These are phyloP conservation scores for Chroicocephalus ridibundus DNA, from an alignment of 2,113 vertebrate genomes.

Conservation along the genomic window DNA sequence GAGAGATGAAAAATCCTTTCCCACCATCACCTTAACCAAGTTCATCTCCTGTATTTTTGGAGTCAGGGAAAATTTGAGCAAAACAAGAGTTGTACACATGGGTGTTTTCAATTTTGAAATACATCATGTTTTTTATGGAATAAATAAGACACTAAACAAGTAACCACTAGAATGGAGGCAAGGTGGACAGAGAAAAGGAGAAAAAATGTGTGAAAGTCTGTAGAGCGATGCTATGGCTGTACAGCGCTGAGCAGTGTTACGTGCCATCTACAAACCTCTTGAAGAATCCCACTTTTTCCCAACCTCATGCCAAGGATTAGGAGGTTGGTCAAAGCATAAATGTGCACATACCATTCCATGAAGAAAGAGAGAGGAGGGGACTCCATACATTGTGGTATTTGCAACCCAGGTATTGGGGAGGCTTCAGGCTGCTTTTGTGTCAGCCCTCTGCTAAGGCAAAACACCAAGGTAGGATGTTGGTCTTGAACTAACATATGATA, in stretches of 20 bases:
- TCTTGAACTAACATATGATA: not conserved
- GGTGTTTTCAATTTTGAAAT: not conserved
- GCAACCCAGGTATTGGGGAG: not conserved
- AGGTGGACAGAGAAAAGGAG: not conserved
- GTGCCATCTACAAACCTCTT: not conserved
- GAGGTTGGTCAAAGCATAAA: not conserved
- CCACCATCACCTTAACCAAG: not conserved
- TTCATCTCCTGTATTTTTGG: not conserved
- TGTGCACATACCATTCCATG: too few species aligned
- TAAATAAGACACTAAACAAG: not conserved
- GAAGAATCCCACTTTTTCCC: not conserved
- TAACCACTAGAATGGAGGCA: not conserved
- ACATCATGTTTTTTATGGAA: accelerated
- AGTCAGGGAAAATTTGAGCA: not conserved
- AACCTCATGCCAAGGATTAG: not conserved
- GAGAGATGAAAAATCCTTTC: not conserved
- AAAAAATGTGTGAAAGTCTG: not conserved
- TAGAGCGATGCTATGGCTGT: not conserved
- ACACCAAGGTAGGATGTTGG: not conserved
- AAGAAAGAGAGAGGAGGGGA: not conserved
- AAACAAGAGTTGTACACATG: not conserved
- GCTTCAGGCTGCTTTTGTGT: not conserved
- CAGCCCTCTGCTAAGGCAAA: not conserved
- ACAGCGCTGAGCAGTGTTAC: not conserved
- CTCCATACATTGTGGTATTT: not conserved